A percentile compares a stretch with the other conserved stretches of the same genome.
phyloP scores from a whole-genome alignment of 92 coral and sea anemone species.

The Metridium senile region DNA sequence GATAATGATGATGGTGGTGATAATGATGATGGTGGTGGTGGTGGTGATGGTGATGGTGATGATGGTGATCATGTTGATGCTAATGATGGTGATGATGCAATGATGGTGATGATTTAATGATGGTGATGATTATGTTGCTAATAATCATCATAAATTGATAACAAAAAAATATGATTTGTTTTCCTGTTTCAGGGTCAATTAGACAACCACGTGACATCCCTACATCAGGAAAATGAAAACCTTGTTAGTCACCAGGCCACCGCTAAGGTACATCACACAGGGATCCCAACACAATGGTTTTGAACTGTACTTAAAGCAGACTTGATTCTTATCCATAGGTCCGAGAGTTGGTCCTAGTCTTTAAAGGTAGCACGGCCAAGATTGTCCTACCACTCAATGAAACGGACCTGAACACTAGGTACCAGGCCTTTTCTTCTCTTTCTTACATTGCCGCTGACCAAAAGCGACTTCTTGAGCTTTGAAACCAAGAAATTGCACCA shows the following conservation, averaged over 20 bases:
- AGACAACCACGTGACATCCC: conserved; percentile 2
- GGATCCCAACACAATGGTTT: too few species aligned
- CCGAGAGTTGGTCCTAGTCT: conserved; percentile 32
- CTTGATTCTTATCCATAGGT: conserved; percentile 35
- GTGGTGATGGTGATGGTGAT: too few species aligned
- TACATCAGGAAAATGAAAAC: conserved; percentile 40
- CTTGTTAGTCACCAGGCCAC: conserved; percentile 61
- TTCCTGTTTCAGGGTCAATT: conserved; percentile 13
- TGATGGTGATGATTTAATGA: too few species aligned
- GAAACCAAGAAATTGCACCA: too few species aligned
- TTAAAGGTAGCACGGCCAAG: conserved; percentile 54
- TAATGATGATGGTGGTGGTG: too few species aligned
- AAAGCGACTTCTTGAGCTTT: too few species aligned
- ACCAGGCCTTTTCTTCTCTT: not conserved
- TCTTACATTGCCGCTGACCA: too few species aligned
- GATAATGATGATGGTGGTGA: too few species aligned
- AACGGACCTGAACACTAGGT: conserved; percentile 60
- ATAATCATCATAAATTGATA: not conserved
- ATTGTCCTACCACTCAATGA: conserved; percentile 62
- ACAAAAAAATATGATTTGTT: not conserved
- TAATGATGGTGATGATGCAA: too few species aligned
- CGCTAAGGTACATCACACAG: conserved; percentile 30
- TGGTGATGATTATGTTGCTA: too few species aligned
- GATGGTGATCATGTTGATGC: too few species aligned
- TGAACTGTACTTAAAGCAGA: too few species aligned